phyloP scores from a whole-genome alignment of 1,140 invertebrate species.

The Onthophagus taurus region DNA sequence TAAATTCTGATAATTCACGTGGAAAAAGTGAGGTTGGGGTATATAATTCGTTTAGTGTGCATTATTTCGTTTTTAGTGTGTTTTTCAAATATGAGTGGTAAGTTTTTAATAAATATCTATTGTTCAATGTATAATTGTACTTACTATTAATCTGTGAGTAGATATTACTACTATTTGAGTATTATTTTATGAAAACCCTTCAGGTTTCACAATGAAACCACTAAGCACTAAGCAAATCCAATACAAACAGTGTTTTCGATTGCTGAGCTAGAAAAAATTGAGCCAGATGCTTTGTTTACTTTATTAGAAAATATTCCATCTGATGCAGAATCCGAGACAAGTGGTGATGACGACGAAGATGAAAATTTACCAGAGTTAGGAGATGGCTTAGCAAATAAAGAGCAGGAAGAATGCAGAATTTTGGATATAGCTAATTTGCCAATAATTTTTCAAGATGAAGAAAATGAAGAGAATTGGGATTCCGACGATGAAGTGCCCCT shows the following conservation, averaged over 20 bases:
- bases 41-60: background rate
- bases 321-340: background rate
- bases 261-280: background rate
- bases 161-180: background rate
- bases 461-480: background rate
- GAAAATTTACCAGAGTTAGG: background rate
- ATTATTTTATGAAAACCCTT: background rate
- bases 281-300: background rate
- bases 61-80: background rate
- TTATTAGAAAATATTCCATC: slow-evolving; percentile 2
- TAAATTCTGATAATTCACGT: background rate
- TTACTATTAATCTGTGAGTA: background rate
- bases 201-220: background rate
- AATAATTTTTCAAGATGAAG: background rate
- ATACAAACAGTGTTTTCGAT: background rate
- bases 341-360: background rate
- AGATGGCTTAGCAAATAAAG: background rate
- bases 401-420: background rate
- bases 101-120: background rate
- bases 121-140: background rate
- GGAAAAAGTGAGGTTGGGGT: background rate
- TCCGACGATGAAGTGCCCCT: background rate
- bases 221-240: background rate
- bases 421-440: background rate
- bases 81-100: background rate